These are phyloP conservation scores for Drosophila crucigera DNA, from an alignment of 2,888 invertebrate genomes.

Conservation along the genomic window DNA sequence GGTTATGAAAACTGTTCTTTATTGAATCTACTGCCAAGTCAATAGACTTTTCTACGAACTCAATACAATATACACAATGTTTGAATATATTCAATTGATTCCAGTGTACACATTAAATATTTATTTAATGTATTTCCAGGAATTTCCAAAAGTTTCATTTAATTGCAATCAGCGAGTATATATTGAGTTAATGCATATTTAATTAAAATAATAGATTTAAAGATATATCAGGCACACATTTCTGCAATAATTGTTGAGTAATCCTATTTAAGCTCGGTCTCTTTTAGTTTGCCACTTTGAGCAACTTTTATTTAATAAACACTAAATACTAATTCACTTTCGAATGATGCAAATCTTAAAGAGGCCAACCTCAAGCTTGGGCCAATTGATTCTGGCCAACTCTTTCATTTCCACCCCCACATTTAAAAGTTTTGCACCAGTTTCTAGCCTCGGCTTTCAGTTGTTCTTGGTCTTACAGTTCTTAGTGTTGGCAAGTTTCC, in stretches of 20 bases:
- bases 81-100: not conserved
- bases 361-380: slow-evolving; percentile 18
- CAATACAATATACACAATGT: not conserved
- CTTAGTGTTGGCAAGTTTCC: slow-evolving; percentile 37
- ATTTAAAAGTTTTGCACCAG: slow-evolving; percentile 45
- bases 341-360: slow-evolving; percentile 12
- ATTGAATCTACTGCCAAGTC: not conserved
- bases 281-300: not conserved
- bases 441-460: slow-evolving; percentile 14
- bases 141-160: not conserved
- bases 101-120: not conserved
- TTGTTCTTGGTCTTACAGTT: slow-evolving; percentile 13
- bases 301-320: slow-evolving; percentile 5
- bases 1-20: not conserved
- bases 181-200: not conserved
- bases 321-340: slow-evolving; percentile 10
- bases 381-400: slow-evolving; percentile 41
- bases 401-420: slow-evolving; percentile 11
- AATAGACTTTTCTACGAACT: not conserved
- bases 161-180: not conserved
- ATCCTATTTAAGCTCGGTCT: not conserved
- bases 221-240: not conserved
- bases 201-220: not conserved
- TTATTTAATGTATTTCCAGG: not conserved
- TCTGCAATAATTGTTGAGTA: not conserved